Conservation (phyloP, 2,888 invertebrate species). For the Perithous albicinctus region DNA sequence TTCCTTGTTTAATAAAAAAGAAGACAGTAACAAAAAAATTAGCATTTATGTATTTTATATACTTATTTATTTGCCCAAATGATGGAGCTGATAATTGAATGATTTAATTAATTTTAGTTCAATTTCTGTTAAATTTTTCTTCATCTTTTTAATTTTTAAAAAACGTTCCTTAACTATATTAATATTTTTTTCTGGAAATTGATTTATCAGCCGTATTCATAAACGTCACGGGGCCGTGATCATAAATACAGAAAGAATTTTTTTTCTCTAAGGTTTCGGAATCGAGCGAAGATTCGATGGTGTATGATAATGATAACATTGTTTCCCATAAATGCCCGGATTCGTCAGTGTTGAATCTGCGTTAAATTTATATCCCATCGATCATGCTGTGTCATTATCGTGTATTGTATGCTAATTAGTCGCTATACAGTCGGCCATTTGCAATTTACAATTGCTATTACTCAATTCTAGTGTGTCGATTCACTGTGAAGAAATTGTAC, state of each 20-base stretch:
- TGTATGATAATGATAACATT: constrained; percentile 17
- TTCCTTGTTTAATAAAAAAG: too few relatives aligned
- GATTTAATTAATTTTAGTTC: too few relatives aligned
- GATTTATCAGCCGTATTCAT: background rate
- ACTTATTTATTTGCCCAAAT: too few relatives aligned
- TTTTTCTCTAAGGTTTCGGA: background rate
- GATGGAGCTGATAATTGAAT: too few relatives aligned
- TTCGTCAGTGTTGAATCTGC: constrained; percentile 23
- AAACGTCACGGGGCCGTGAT: constrained; percentile 1
- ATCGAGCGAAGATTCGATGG: constrained; percentile 9
- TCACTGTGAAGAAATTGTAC: constrained; percentile 17
- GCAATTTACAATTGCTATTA: constrained; percentile 22
- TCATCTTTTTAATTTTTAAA: too few relatives aligned
- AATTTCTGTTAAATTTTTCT: too few relatives aligned
- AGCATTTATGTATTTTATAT: too few relatives aligned
- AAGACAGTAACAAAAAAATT: too few relatives aligned
- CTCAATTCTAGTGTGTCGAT: constrained; percentile 12
- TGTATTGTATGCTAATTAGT: constrained; percentile 52
- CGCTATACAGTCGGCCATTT: background rate
- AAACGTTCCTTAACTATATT: too few relatives aligned
- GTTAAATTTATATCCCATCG: constrained; percentile 40
- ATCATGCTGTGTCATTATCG: constrained; percentile 30
- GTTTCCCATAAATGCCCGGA: constrained; percentile 11
- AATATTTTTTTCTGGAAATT: background rate
- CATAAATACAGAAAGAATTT: background rate